Evolutionary conservation across 2,113 vertebrate species (phyloP), one percentile per base, ranked within the genome.

Genomic region (Crotalus tigris): DNA sequence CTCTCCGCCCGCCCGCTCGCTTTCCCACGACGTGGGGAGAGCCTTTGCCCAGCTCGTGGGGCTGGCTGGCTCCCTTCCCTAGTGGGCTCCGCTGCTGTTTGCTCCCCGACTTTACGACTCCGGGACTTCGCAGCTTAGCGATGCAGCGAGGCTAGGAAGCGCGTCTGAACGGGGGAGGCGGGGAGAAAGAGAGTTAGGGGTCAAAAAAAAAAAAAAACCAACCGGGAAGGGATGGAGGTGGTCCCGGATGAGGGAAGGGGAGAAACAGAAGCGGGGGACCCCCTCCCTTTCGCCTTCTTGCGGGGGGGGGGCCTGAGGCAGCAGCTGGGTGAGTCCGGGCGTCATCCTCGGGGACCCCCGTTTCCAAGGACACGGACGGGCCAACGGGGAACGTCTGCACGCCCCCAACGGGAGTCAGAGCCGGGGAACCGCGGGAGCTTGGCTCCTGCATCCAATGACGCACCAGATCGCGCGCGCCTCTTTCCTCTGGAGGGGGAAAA

Each of bases 181-280:
- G 39, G 39, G 39, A 39, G 39, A 39, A 39, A 39, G 39, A 39
- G 39, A 39, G 39, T 39, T 39, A 39, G 39, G 39, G 39, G 39
- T 39, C 2, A 39, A 39, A 39, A 39, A 39, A 39, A 39, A 39
- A 39, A 39, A 39, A 39, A 39, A 39, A n/a, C 94, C 96, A 96
- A 97, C 95, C 94, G 97, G 97, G 96, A 96, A 97, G 95, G 96
- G 95, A 85, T 81, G 33, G 69, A 12, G 39, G 39, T 39, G 39
- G 39, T 39, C 39, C 39, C 39, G 39, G 39, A 39, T 39, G 39
- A 39, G 39, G 39, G 39, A 39, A 17, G n/a, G n/a, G n/a, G 6
- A 5, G 2, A 15, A 15, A 75, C 33, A 33, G n/a, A 17, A 33
- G 13, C 13, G 5, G 13, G 33, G n/a, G 69, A 13, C 0, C 5